phyloP scores from a whole-genome alignment of 2,888 invertebrate species.

The Tenthredo notha region DNA sequence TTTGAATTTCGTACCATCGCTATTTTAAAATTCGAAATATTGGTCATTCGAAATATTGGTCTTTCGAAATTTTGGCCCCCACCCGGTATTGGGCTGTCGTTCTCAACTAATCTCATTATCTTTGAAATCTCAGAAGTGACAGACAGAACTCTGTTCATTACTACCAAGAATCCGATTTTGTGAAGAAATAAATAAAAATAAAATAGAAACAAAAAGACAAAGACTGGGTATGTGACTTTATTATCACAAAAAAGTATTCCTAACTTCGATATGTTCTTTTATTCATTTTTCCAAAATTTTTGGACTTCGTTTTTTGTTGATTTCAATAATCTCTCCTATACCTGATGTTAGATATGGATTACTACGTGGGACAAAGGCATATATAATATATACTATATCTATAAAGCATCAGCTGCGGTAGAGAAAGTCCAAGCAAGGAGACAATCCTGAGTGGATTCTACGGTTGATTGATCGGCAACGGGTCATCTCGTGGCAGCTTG shows the following conservation, averaged over 20 bases:
- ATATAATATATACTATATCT: neutral
- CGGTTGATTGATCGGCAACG: constrained; percentile 39
- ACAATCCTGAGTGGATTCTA: constrained; percentile 11
- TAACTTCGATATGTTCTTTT: neutral
- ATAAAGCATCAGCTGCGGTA: neutral
- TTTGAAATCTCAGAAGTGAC: neutral
- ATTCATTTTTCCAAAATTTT: neutral
- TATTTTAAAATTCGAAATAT: no score
- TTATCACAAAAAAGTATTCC: neutral
- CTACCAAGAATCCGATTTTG: neutral
- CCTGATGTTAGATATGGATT: neutral
- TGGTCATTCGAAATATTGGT: no score
- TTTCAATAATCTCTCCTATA: neutral
- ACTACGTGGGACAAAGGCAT: neutral
- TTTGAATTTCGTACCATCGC: no score
- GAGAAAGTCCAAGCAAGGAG: neutral
- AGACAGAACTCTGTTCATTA: neutral
- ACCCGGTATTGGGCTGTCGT: neutral
- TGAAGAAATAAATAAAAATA: neutral
- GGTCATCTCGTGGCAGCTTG: constrained; percentile 14
- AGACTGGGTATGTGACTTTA: neutral
- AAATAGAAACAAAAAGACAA: no score
- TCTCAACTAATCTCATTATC: neutral
- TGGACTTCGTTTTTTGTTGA: neutral
- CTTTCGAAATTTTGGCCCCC: no score